Evolutionary conservation across 2,113 vertebrate genomes (phyloP).

Genomic region (Micromys minutus): DNA sequence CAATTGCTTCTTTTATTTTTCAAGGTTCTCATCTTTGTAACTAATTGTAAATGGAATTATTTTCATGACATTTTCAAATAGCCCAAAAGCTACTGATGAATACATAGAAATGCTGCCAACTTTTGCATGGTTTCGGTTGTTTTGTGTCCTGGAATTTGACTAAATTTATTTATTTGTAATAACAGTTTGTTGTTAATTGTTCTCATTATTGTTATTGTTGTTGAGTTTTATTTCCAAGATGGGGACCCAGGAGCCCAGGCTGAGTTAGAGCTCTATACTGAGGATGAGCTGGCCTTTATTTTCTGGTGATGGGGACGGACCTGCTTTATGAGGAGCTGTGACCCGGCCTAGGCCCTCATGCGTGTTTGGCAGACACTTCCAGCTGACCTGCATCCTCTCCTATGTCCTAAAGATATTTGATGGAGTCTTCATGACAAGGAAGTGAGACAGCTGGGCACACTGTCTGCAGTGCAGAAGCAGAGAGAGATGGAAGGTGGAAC

Average conservation of each 20-base stretch:
- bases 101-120: neutral
- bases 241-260: neutral
- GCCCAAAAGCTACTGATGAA: neutral
- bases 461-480: neutral
- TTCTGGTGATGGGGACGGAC: no score
- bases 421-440: neutral
- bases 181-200: neutral
- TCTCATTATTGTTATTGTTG: neutral
- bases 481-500: neutral
- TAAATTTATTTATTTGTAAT: neutral
- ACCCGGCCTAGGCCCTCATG: neutral
- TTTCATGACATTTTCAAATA: neutral
- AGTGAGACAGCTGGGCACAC: neutral
- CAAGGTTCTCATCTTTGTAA: neutral
- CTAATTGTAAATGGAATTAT: neutral
- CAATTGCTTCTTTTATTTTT: neutral
- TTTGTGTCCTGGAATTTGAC: neutral
- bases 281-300: neutral
- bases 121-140: neutral
- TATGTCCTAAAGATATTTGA: neutral
- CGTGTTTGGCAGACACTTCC: neutral
- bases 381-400: neutral
- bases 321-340: neutral
- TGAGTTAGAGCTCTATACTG: neutral
- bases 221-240: neutral